These are phyloP conservation scores for Acrobeloides nanus DNA, from an alignment of 2,888 invertebrate species.

Conservation along the genomic window DNA sequence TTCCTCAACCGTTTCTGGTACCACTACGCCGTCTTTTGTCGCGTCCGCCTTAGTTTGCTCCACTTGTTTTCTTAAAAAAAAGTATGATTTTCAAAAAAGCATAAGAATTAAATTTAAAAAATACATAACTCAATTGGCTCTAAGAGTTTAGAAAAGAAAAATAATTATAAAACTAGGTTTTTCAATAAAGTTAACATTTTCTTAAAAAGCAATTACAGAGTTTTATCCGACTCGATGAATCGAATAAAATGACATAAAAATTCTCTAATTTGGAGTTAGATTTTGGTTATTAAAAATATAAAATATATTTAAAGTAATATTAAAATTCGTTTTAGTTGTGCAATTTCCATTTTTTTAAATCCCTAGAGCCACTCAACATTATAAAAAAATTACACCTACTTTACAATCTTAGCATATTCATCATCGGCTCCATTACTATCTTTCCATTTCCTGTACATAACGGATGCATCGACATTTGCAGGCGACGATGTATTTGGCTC, in stretches of 20 bases:
- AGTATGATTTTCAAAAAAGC: too few species aligned
- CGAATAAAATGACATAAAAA: too few species aligned
- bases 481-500: slow-evolving; percentile 99
- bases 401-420: slow-evolving; percentile 95
- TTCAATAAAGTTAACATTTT: too few species aligned
- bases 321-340: neutral
- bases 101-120: too few species aligned
- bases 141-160: too few species aligned
- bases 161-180: too few species aligned
- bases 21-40: slow-evolving; percentile 88
- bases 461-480: slow-evolving; percentile 98
- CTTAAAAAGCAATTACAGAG: too few species aligned
- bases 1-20: slow-evolving; percentile 79
- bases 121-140: too few species aligned
- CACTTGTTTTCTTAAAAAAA: slow-evolving; percentile 77
- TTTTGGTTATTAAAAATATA: too few species aligned
- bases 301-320: neutral
- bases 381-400: too few species aligned
- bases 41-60: slow-evolving; percentile 87
- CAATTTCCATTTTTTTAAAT: neutral
- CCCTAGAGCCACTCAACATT: neutral
- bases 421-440: slow-evolving; percentile 64
- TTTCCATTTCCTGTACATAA: slow-evolving; percentile 69
- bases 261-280: too few species aligned
- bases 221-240: too few species aligned